Conservation (phyloP, 2,113 vertebrate species). For the Pedionomus torquatus region DNA sequence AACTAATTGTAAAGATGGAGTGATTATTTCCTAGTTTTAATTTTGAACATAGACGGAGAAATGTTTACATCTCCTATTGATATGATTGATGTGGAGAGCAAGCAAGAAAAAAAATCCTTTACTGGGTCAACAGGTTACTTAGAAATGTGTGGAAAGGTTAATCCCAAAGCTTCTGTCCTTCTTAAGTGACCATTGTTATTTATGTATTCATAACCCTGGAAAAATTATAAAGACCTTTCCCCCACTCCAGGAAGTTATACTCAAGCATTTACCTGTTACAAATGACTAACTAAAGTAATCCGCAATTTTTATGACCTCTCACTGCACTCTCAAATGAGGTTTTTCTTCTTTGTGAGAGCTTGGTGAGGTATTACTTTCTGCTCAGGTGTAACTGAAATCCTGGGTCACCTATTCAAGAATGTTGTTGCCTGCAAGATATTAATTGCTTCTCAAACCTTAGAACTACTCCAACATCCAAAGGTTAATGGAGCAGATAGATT, state of each 20-base stretch:
- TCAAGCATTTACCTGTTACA: slow-evolving; percentile 66
- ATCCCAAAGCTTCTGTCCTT: slow-evolving; percentile 49
- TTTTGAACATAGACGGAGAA: slow-evolving; percentile 44
- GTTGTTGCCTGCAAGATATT: slow-evolving; percentile 60
- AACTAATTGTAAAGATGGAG: slow-evolving; percentile 1
- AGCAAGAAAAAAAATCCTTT: slow-evolving; percentile 40
- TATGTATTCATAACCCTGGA: slow-evolving; percentile 53
- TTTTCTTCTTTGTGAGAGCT: neutral
- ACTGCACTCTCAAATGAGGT: slow-evolving; percentile 53
- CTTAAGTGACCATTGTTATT: slow-evolving; percentile 38
- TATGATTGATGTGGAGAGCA: slow-evolving; percentile 38
- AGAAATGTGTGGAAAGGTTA: slow-evolving; percentile 52
- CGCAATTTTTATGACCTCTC: slow-evolving; percentile 60
- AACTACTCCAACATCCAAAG: slow-evolving; percentile 67
- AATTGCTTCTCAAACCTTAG: slow-evolving; percentile 65
- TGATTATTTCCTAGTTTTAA: slow-evolving; percentile 60
- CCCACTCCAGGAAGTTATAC: slow-evolving; percentile 55
- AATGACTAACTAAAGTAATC: slow-evolving; percentile 70
- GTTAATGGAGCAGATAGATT: slow-evolving; percentile 83
- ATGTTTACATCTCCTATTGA: slow-evolving; percentile 51
- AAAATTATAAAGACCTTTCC: slow-evolving; percentile 44
- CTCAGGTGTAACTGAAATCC: slow-evolving; percentile 73
- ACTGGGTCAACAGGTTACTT: slow-evolving; percentile 34
- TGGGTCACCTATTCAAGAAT: slow-evolving; percentile 27
- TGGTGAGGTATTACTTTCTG: slow-evolving; percentile 66